Percentiles rank a stretch among this genome's conserved stretches.
Evolutionary conservation across 2,797 vertebrate species (phyloP).

Genomic region (Enteromius treurensis): DNA sequence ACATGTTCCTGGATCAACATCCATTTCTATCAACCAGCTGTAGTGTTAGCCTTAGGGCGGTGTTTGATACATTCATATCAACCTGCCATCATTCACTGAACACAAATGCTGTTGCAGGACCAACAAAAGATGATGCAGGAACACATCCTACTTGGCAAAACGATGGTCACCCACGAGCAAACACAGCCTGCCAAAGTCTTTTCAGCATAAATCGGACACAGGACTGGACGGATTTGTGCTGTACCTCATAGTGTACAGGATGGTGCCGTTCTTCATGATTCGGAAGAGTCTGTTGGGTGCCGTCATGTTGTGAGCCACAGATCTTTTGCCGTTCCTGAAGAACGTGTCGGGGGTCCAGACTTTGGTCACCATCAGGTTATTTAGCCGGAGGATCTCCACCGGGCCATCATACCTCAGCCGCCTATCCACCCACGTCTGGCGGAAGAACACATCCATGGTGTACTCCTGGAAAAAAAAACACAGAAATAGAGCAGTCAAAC

Average conservation of each 20-base stretch:
- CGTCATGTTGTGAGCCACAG: constrained; percentile 98
- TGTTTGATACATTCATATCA: not conserved
- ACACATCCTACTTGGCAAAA: constrained; percentile 24
- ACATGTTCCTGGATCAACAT: constrained; percentile 4
- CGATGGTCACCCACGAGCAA: constrained; percentile 11
- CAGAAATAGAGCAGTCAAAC: constrained; percentile 11
- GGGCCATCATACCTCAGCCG: constrained; percentile 93
- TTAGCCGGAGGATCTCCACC: constrained; percentile 94
- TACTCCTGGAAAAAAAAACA: constrained; percentile 83
- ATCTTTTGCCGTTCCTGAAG: constrained; percentile 98
- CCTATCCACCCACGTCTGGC: constrained; percentile 97
- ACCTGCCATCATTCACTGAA: constrained; percentile 10
- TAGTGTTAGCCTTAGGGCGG: not conserved
- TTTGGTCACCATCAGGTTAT: constrained; percentile 98
- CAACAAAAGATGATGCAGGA: constrained; percentile 29
- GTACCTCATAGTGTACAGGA: constrained; percentile 98
- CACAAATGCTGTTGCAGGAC: constrained; percentile 32
- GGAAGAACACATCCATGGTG: constrained; percentile 99
- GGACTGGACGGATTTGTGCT: not conserved
- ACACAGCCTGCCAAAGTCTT: constrained; percentile 21
- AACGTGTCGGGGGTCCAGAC: constrained; percentile 99
- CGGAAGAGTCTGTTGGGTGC: constrained; percentile 97
- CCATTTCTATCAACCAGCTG: not conserved
- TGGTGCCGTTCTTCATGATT: constrained; percentile 99
- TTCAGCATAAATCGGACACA: constrained; percentile 18